Base-by-base conservation (phyloP, 37 sponge, comb jelly and placozoan species). In the Beroe forskalii region DNA sequence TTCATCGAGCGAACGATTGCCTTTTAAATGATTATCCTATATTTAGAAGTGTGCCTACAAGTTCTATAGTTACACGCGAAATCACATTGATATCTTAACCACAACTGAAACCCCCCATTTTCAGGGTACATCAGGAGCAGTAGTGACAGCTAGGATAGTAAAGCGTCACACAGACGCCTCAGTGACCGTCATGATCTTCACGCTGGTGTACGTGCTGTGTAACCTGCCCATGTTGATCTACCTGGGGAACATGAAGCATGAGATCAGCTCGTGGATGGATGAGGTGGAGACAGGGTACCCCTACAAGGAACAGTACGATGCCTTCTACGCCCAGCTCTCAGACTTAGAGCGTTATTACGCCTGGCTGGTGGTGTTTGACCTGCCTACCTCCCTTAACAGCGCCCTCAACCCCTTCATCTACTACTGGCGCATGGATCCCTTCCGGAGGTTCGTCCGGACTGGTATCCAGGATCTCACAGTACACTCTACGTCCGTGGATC, bases 171-270 rank as follows among this genome's bases (percentile, higher is more conserved):
- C 86, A 1, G 23, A 20, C 28, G 86, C 86, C 28, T 33, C 86
- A 1, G 55, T 80, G 28, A 80, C 86, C 12, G 86, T 80, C 4
- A 12, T 80, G 25, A 22, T 80, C 31, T 41, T 80, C 55, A 80
- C 86, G 20, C 86, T 80, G 55, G 55, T 80, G 4, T 80, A 80
- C 31, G 30, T 80, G 28, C 27, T 44, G 25, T 44, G 44, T 27
- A 80, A 80, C 86, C 44, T 80, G 4, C 86, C 86, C 86, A 80
- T 80, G 86, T 23, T 80, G 1, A 38, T 35, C 19, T 80, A 80
- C 30, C 86, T 80, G 28, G 30, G n/a, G 48, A n/a, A 6, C 55
- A 1, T 44, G 48, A 41, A 44, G 4, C 35, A 80, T 48, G 24
- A 4, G 28, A 80, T 80, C n/a, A 80, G 31, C 24, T 25, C 4